Evolutionary conservation across 1,140 invertebrate genomes (phyloP).

Genomic region (Drosophila asahinai): DNA sequence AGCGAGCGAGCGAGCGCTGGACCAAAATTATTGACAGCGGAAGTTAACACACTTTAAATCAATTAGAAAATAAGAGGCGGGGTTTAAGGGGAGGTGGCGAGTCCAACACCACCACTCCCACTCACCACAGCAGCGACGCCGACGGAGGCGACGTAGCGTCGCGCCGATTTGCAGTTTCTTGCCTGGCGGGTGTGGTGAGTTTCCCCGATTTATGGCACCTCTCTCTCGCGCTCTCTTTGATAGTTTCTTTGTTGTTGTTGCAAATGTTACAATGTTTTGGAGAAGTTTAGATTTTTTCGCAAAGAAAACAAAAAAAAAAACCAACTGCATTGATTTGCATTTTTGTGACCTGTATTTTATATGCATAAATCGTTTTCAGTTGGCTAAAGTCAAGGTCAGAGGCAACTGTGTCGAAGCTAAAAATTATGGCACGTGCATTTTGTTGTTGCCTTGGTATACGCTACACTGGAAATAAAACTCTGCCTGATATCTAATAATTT

Average conservation of each 20-base stretch:
- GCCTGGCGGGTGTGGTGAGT: slow-evolving; percentile 61
- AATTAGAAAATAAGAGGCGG: slow-evolving; percentile 84
- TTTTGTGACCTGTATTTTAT: slow-evolving; percentile 2
- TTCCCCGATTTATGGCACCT: slow-evolving; percentile 66
- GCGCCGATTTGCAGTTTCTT: slow-evolving; percentile 13
- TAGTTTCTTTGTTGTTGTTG: slow-evolving; percentile 1
- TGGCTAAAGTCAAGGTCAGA: slow-evolving; percentile 14
- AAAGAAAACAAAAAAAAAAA: background rate
- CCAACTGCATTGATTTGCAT: slow-evolving; percentile 10
- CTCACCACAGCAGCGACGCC: slow-evolving; percentile 31
- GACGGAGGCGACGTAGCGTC: slow-evolving; percentile 1
- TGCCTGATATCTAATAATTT: too few species aligned
- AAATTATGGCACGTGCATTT: slow-evolving; percentile 12
- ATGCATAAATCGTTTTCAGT: slow-evolving; percentile 3
- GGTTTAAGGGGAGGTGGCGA: slow-evolving; percentile 67
- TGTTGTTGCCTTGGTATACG: too few species aligned
- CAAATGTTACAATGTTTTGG: slow-evolving; percentile 29
- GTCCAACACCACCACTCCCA: slow-evolving; percentile 33
- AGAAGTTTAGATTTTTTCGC: background rate
- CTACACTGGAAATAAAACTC: background rate
- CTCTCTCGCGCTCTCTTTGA: slow-evolving; percentile 18
- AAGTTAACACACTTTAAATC: slow-evolving; percentile 84
- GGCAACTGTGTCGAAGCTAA: slow-evolving; percentile 8
- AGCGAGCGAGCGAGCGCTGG: slow-evolving; percentile 34
- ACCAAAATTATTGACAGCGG: slow-evolving; percentile 83